Percentiles rank a stretch among this genome's conserved stretches.
phyloP scores from a whole-genome alignment of 1,140 invertebrate genomes.

The Diabrotica virgifera region DNA sequence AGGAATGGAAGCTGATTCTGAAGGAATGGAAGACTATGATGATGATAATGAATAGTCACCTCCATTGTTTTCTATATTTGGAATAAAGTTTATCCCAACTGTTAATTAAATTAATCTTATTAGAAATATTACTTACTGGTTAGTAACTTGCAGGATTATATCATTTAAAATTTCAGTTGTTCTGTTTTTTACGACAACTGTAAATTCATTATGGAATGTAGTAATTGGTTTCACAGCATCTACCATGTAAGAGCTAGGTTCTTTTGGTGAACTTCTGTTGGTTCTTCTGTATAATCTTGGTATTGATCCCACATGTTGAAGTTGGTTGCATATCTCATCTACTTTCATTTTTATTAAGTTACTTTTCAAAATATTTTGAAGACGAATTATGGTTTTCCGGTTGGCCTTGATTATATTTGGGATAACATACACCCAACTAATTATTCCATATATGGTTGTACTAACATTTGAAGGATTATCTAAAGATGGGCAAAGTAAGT shows the following conservation, averaged over 20 bases:
- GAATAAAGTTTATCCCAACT: no score
- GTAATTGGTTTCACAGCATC: slow-evolving; percentile 62
- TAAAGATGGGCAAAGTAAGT: slow-evolving; percentile 24
- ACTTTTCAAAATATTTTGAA: slow-evolving; percentile 49
- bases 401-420: slow-evolving; percentile 34
- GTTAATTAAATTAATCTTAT: no score
- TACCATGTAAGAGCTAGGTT: slow-evolving; percentile 75
- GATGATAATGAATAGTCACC: no score
- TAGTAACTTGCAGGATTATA: slow-evolving; percentile 30
- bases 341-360: slow-evolving; percentile 53
- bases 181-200: slow-evolving; percentile 46
- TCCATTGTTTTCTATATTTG: no score
- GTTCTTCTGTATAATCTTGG: slow-evolving; percentile 90
- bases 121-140: slow-evolving; percentile 29
- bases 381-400: slow-evolving; percentile 51
- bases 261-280: slow-evolving; percentile 80
- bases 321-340: slow-evolving; percentile 55
- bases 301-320: slow-evolving; percentile 84
- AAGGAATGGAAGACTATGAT: no score
- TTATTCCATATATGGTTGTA: slow-evolving; percentile 34
- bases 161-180: slow-evolving; percentile 27
- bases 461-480: slow-evolving; percentile 22
- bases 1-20: no score
- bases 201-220: slow-evolving; percentile 60
- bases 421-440: slow-evolving; percentile 30